Percentiles rank a stretch among this genome's conserved stretches.
These are phyloP conservation scores for Rhynchotus rufescens DNA, from an alignment of 2,797 vertebrate species.

Conservation along the genomic window DNA sequence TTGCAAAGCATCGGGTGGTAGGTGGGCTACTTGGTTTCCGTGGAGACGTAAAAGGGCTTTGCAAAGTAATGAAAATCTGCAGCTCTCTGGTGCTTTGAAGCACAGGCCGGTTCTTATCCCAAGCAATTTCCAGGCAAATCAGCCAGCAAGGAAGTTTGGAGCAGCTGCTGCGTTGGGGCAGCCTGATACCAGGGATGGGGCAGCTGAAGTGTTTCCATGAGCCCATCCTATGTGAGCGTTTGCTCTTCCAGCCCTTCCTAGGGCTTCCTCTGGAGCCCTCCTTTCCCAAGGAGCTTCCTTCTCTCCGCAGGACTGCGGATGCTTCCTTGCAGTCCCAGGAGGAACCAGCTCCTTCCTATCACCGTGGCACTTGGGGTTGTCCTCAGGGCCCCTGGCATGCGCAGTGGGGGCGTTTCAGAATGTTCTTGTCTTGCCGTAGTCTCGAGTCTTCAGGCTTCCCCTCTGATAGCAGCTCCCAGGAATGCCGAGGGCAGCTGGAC, in stretches of 20 bases:
- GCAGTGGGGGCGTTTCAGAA: fast-evolving
- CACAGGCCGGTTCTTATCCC: not conserved
- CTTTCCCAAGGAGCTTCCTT: not conserved
- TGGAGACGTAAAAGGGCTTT: conserved; percentile 68
- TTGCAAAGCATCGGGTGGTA: conserved; percentile 47
- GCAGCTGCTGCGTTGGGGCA: not conserved
- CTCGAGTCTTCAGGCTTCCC: fast-evolving
- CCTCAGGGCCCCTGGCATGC: too few relatives aligned
- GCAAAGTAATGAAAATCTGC: conserved; percentile 47
- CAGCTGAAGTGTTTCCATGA: not conserved
- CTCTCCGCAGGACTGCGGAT: not conserved
- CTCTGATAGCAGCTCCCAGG: not conserved
- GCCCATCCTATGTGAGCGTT: not conserved
- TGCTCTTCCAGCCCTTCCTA: not conserved
- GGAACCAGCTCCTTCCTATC: not conserved
- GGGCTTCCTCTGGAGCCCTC: not conserved
- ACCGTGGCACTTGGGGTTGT: too few relatives aligned
- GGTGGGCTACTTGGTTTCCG: conserved; percentile 75
- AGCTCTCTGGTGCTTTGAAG: conserved; percentile 43
- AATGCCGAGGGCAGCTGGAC: too few relatives aligned
- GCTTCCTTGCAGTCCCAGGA: not conserved
- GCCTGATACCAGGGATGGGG: fast-evolving
- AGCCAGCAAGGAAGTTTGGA: not conserved
- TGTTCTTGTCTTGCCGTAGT: fast-evolving
- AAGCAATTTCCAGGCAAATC: not conserved